phyloP scores from a whole-genome alignment of 2,888 invertebrate species.

The Ochlodes sylvanus region DNA sequence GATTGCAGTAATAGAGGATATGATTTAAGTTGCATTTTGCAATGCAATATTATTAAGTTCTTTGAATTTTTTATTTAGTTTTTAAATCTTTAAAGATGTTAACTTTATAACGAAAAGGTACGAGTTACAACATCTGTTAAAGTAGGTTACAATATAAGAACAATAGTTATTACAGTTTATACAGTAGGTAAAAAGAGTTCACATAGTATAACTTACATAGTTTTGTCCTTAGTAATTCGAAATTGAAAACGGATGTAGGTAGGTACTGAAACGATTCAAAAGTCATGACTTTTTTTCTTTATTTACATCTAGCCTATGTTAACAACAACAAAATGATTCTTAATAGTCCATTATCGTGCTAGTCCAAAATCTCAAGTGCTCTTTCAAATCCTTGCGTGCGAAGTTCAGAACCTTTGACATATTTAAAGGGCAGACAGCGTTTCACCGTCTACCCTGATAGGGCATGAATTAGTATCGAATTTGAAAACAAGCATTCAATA shows the following conservation, averaged over 20 bases:
- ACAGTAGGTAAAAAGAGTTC: too few species aligned
- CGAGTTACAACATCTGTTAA: too few species aligned
- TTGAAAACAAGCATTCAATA: constrained; percentile 15
- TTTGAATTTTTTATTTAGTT: too few species aligned
- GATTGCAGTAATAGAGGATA: neutral
- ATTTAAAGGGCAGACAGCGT: constrained; percentile 28
- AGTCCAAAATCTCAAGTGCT: constrained; percentile 17
- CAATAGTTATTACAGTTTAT: too few species aligned
- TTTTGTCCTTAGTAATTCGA: too few species aligned
- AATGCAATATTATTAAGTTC: neutral
- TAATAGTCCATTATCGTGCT: constrained; percentile 29
- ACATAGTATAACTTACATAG: too few species aligned
- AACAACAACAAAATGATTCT: neutral
- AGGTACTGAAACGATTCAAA: too few species aligned
- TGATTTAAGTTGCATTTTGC: neutral
- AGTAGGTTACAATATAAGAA: too few species aligned
- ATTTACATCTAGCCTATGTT: neutral
- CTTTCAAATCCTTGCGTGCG: constrained; percentile 11
- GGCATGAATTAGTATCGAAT: constrained; percentile 29
- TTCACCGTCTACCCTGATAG: constrained; percentile 15
- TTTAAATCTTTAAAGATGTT: too few species aligned
- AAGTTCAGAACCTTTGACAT: constrained; percentile 36
- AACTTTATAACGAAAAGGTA: too few species aligned
- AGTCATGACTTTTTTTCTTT: too few species aligned
- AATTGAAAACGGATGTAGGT: too few species aligned